Evolutionary conservation across 2,797 vertebrate genomes (phyloP).

Genomic region (Bovichtus diacanthus): DNA sequence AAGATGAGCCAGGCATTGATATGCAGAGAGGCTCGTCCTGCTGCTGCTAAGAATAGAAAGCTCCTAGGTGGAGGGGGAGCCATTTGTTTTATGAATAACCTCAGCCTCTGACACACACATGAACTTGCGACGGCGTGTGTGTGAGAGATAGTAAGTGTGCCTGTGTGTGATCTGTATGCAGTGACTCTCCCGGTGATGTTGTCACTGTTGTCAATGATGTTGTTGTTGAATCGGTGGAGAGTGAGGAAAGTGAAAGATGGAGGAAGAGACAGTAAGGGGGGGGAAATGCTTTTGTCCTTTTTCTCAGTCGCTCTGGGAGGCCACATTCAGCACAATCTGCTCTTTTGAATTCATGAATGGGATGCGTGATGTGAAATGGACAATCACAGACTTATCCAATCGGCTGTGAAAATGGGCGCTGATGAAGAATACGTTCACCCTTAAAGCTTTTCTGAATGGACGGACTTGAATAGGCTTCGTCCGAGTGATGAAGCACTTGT

Average conservation of each 20-base stretch:
- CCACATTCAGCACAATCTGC: conserved; percentile 44
- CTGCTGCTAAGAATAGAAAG: conserved; percentile 67
- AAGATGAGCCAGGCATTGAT: conserved; percentile 67
- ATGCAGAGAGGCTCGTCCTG: conserved; percentile 55
- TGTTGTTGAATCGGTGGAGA: conserved; percentile 47
- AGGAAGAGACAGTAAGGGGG: neutral
- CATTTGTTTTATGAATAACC: conserved; percentile 52
- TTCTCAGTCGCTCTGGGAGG: conserved; percentile 5
- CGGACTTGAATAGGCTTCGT: neutral
- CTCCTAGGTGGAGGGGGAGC: conserved; percentile 42
- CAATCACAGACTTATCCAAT: conserved; percentile 39
- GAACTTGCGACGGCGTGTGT: conserved; percentile 11
- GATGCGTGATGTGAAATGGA: conserved; percentile 39
- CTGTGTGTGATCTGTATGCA: conserved; percentile 16
- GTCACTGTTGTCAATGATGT: conserved; percentile 38
- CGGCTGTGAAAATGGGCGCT: conserved; percentile 50
- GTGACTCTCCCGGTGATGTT: conserved; percentile 35
- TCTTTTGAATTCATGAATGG: conserved; percentile 49
- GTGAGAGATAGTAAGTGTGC: conserved; percentile 25
- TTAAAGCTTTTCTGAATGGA: conserved; percentile 28
- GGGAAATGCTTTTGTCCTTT: conserved; percentile 8
- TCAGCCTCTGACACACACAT: conserved; percentile 13
- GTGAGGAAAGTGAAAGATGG: neutral
- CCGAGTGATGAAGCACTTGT: conserved; percentile 27
- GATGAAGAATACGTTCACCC: conserved; percentile 48